Base-by-base conservation (phyloP, 1,140 invertebrate genomes). In the Temnothorax nylanderi region DNA sequence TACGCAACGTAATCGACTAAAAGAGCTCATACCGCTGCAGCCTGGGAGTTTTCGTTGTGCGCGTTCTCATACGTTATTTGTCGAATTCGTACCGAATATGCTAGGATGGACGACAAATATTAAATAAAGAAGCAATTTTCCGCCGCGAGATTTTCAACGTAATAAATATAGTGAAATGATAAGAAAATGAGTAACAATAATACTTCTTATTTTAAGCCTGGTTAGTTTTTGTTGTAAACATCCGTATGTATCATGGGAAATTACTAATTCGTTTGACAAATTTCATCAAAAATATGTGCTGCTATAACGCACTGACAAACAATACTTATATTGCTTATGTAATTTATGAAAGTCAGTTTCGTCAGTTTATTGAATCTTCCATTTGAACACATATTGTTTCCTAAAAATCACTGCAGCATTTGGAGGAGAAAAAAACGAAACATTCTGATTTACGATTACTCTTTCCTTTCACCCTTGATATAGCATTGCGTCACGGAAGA, bases 1-100 rank as follows among this genome's bases (percentile, higher is more conserved):
- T 21, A 51, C 76, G 75, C 72, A 74, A 37, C 69, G 74, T 47
- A 74, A 85, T 76, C n/a, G 74, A 34, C 82, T 85, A 85, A 85
- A 78, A 78, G 34, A 18, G 56, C 21, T 32, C 21, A 34, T 26
- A 26, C 26, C 26, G 47, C 76, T 21, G 54, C 71, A 41, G 51
- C 67, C 65, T 82, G 37, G 54, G 26, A 82, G 80, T 82, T 82
- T 47, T 47, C 18, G 54, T 54, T 41, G 18, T 34, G 21, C 64
- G 54, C 47, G 34, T 74, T 82, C 54, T 82, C 51, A 47, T 58
- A 72, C 67, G 51, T 82, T 51, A 81, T 34, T 72, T 18, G 51
- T 26, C 3, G 51, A 41, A 13, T 62, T 72, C 37, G 10, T 16
- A 18, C 2, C 3, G 32, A 4, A 18, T 78, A 54, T 18, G 4